Evolutionary conservation across 2,888 invertebrate species (phyloP).

Genomic region (Erebia palarica): DNA sequence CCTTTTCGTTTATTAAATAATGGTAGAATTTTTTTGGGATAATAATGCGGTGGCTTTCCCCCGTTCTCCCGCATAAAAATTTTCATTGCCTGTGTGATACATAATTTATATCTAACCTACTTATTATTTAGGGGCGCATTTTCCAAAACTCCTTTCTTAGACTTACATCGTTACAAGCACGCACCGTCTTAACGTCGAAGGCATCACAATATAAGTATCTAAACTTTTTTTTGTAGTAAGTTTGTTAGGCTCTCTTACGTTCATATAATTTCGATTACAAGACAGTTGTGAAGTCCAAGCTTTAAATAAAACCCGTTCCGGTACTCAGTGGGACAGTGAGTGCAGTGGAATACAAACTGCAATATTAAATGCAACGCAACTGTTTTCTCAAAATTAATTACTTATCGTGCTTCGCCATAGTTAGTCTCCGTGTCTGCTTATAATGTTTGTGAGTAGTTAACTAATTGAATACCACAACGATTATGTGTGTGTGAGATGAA

Average conservation of each 20-base stretch:
- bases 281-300: conserved; percentile 18
- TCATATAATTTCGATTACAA: background rate
- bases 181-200: too few relatives aligned
- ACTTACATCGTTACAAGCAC: too few relatives aligned
- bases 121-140: too few relatives aligned
- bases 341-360: conserved; percentile 61
- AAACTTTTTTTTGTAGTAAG: too few relatives aligned
- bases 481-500: background rate
- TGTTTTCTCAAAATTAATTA: conserved; percentile 58
- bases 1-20: too few relatives aligned
- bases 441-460: conserved; percentile 32
- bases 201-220: background rate
- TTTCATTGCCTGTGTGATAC: too few relatives aligned
- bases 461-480: background rate
- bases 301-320: conserved; percentile 53
- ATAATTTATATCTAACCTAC: too few relatives aligned
- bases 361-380: conserved; percentile 59
- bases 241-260: too few relatives aligned
- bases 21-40: too few relatives aligned
- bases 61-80: too few relatives aligned
- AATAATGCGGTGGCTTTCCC: too few relatives aligned
- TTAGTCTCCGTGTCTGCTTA: conserved; percentile 34
- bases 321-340: conserved; percentile 37
- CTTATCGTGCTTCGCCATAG: conserved; percentile 46
- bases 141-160: too few relatives aligned